Evolutionary conservation across 2,888 invertebrate genomes (phyloP), one percentile per base, ranked within the genome.

Genomic region (Aspidapion aeneum): DNA sequence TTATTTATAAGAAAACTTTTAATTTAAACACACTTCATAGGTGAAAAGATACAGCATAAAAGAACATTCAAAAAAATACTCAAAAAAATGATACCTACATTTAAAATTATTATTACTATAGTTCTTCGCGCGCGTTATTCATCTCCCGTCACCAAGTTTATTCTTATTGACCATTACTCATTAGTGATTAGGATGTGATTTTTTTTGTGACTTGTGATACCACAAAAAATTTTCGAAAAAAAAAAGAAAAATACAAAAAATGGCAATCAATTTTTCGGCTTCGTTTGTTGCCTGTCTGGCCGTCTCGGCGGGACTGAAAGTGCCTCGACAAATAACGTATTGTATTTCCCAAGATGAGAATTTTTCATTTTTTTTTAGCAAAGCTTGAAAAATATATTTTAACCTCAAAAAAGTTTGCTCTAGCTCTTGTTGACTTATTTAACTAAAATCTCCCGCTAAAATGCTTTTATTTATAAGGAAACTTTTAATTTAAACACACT

Each of bases 181-280:
- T 12, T 35, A 35, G 35, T 35, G 12, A 35, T 35, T 35, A 35
- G 3, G 12, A 35, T 35, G 35, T 35, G 35, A 35, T 35, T 35
- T 35, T 35, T 7, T 35, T 35, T 35, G 35, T 35, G 35, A 35
- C 35, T 35, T 55, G 20, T 55, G 19, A 18, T 57, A 9, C 19
- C n/a, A 55, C 18, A 55, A 55, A 20, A n/a, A 55, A 60, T 50
- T 18, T n/a, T n/a, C n/a, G n/a, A n/a, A n/a, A n/a, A n/a, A n/a
- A 21, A n/a, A 18, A 16, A 58, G 62, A 63, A 52, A 66, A 60
- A 59, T 52, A 57, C 3, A n/a, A 67, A 70, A 59, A 63, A 87
- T 87, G 87, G 87, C 87, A 77, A 85, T 87, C 79, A 87, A 87
- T 80, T 87, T 87, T 78, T 86, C 87, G 77, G 86, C 87, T 75